Evolutionary conservation across 2,113 vertebrate genomes (phyloP), one percentile per base, ranked within the genome.

Genomic region (Muntiacus reevesi): DNA sequence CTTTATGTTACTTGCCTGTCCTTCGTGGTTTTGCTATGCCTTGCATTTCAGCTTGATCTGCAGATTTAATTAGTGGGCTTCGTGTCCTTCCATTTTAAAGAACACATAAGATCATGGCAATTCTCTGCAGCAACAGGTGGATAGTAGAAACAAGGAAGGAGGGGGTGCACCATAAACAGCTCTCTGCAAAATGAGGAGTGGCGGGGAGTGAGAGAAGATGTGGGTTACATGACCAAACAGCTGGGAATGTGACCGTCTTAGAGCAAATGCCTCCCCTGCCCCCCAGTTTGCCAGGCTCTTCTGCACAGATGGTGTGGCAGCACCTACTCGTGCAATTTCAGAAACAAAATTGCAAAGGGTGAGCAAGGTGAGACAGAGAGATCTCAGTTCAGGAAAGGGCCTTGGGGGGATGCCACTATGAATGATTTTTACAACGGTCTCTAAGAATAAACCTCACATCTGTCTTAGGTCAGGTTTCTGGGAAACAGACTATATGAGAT

Each of bases 41-140:
- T 97, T 97, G 95, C 30, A 9, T 89, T 98, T 97, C 89, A 93
- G 86, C 93, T 95, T 97, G 86, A 87, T 97, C 91, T 96, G 88
- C 89, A 89, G 79, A 96, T 95, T 91, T 96, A 93, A 98, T 91
- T 96, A 97, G 91, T 27, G 76, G 89, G 62, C 7, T 57, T 71
- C 36, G 30, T 55, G 86, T 91, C 76, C 76, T 97, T 97, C 64
- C 78, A 87, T 94, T 98, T 93, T 92, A 92, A 94, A 97, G 36
- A 74, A 50, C 54, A 17, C 19, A 7, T 67, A 54, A 87, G 59
- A 50, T 90, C 84, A 94, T 67, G 85, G 55, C 55, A 52, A 59
- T 78, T 92, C 64, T 89, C 43, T 94, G 23, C 76, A 86, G 84
- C 45, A 93, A 95, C 96, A 97, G 93, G 92, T 92, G 91, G 85